A percentile compares a stretch with the other conserved stretches of the same genome.
phyloP scores from a whole-genome alignment of 2,888 invertebrate species.

The Ophion obscuratus region DNA sequence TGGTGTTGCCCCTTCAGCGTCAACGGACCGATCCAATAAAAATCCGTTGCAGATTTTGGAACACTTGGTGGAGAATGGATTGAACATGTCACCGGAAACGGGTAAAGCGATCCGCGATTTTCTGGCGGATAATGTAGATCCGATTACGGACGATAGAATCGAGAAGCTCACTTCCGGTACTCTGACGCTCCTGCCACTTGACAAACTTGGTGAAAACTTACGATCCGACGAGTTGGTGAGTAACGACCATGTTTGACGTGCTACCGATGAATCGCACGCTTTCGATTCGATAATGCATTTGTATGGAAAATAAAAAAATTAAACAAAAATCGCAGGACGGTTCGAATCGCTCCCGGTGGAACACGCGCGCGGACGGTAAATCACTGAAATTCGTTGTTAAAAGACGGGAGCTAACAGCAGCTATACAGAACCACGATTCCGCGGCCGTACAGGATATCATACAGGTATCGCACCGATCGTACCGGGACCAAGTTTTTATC shows the following conservation, averaged over 20 bases:
- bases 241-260: background rate
- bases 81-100: slow-evolving; percentile 87
- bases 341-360: background rate
- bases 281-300: background rate
- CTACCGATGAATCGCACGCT: background rate
- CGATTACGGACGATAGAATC: slow-evolving; percentile 87
- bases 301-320: background rate
- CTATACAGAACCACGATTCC: background rate
- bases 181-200: slow-evolving; percentile 77
- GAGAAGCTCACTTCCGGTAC: slow-evolving; percentile 88
- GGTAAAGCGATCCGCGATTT: slow-evolving; percentile 88
- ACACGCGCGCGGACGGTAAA: background rate
- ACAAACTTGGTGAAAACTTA: background rate
- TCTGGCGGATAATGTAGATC: slow-evolving; percentile 88
- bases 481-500: background rate
- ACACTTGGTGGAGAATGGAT: slow-evolving; percentile 87
- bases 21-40: background rate
- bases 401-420: slow-evolving; percentile 31
- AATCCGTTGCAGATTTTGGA: slow-evolving; percentile 85
- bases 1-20: background rate
- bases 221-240: background rate
- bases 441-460: background rate
- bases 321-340: background rate
- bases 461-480: slow-evolving; percentile 39
- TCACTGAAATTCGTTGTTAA: background rate